Percentiles rank a stretch among this genome's conserved stretches.
Evolutionary conservation across 2,113 vertebrate genomes (phyloP).

Genomic region (Corythoichthys haematopterus): DNA sequence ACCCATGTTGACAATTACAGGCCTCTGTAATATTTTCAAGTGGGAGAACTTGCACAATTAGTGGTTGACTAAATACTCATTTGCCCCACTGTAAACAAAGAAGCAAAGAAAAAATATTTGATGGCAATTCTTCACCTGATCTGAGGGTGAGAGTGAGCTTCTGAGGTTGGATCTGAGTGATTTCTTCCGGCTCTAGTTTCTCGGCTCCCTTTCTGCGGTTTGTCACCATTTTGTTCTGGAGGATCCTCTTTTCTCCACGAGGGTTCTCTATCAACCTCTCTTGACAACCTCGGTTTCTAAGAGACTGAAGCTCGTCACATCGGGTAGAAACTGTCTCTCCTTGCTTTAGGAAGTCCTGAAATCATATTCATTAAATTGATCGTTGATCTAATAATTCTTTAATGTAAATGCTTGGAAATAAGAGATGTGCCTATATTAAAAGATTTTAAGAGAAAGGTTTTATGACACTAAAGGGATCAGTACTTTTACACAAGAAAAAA

Average conservation of each 20-base stretch:
- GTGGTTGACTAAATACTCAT: too few relatives aligned
- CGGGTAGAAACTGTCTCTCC: slow-evolving; percentile 90
- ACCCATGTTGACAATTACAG: too few relatives aligned
- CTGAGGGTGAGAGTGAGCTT: slow-evolving; percentile 82
- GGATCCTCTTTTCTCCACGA: slow-evolving; percentile 62
- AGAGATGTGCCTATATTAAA: too few relatives aligned
- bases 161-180: slow-evolving; percentile 95
- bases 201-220: slow-evolving; percentile 78
- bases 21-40: too few relatives aligned
- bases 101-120: neutral
- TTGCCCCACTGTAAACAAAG: too few relatives aligned
- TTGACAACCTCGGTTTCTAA: slow-evolving; percentile 81
- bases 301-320: slow-evolving; percentile 85
- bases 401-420: too few relatives aligned
- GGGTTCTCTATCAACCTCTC: slow-evolving; percentile 82
- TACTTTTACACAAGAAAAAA: too few relatives aligned
- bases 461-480: too few relatives aligned
- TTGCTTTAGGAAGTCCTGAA: slow-evolving; percentile 83
- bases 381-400: too few relatives aligned
- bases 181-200: slow-evolving; percentile 81
- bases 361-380: neutral
- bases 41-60: too few relatives aligned
- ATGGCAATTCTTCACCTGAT: slow-evolving; percentile 73
- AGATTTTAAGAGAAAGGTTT: too few relatives aligned
- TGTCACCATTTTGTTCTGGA: slow-evolving; percentile 79